Evolutionary conservation across 2,888 invertebrate genomes (phyloP), one percentile per base, ranked within the genome.

Genomic region (Ligdia adustata): DNA sequence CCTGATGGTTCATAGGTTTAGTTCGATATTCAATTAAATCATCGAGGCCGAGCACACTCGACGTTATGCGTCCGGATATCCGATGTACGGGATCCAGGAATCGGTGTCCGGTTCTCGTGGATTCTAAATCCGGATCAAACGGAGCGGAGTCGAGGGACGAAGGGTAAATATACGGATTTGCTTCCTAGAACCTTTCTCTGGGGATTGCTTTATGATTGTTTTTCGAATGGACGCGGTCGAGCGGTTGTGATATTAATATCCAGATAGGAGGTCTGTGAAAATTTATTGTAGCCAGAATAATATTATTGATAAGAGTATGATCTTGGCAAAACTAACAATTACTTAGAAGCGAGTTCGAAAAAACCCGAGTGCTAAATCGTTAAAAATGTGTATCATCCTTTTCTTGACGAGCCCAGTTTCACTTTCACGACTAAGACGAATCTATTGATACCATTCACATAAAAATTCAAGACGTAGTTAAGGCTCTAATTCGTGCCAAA

Each of bases 51-150:
- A 6, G 33, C 7, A 14, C 12, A 13, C 9, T 4, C 18, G 27
- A 37, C 37, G 26, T 37, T 18, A 34, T 11, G 11, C 11, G n/a
- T 34, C 14, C 22, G 18, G 12, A 31, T 15, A 11, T 9, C 20
- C 12, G 33, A 9, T 12, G 20, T 11, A 13, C 2, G 22, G 5
- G 34, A 34, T 34, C 14, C 6, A n/a, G 22, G 22, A 34, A 34
- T 34, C 34, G 9, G 34, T 34, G 34, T 22, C 34, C 34, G 34
- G 34, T 22, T 33, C n/a, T 22, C 22, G 22, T 22, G 20, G 9
- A 24, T 56, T 54, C 57, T 57, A 57, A 63, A 64, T 61, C 59
- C 62, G 63, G 56, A 58, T 59, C 55, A 63, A 63, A 61, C 55
- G 55, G 38, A 54, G 61, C 34, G 52, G 52, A 47, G 41, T 50